These are phyloP conservation scores for Drosophila recens DNA, from an alignment of 2,888 invertebrate genomes.

Conservation along the genomic window DNA sequence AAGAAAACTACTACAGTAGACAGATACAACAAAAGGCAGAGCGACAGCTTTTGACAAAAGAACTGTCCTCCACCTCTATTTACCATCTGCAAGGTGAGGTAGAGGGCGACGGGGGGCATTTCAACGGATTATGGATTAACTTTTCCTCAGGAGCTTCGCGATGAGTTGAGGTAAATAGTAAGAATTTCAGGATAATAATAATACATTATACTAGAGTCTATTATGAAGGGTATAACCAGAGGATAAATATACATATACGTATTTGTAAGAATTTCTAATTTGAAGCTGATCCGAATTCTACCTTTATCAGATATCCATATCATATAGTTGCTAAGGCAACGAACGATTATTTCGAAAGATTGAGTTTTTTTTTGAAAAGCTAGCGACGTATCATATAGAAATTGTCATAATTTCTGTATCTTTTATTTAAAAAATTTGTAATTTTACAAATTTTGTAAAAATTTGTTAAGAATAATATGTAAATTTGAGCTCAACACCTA, in stretches of 20 bases:
- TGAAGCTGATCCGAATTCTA: no score
- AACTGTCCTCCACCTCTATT: slow-evolving; percentile 12
- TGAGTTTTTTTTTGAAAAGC: background rate
- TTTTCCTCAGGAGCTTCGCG: background rate
- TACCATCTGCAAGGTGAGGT: background rate
- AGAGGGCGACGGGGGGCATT: no score
- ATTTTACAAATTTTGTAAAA: background rate
- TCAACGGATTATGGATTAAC: background rate
- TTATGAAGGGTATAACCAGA: no score
- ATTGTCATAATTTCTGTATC: background rate
- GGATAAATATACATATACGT: no score
- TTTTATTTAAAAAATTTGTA: background rate
- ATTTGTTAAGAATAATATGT: background rate
- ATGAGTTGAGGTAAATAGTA: background rate
- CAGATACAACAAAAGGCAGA: background rate
- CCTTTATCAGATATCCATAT: no score
- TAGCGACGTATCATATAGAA: background rate
- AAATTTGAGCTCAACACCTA: background rate
- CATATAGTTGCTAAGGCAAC: no score
- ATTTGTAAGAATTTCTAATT: no score
- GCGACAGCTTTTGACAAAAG: slow-evolving; percentile 7
- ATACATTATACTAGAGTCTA: background rate
- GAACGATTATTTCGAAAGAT: background rate
- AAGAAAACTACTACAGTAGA: background rate
- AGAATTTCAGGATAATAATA: background rate